phyloP scores from a whole-genome alignment of 2,888 invertebrate species.

The Leptinotarsa rubiginosa region DNA sequence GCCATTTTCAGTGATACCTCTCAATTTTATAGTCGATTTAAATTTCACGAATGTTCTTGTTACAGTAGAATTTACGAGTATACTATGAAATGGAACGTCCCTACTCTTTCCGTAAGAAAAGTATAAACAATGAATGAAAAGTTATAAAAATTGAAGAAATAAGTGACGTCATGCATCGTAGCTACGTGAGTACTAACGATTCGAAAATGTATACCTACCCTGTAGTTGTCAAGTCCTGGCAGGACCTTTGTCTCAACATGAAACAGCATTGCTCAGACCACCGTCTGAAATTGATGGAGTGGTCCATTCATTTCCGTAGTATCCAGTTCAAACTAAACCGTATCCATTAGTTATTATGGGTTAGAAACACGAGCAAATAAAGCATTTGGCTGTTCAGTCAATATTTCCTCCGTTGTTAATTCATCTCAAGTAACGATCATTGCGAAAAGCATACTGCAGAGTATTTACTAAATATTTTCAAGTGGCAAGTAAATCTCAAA shows the following conservation, averaged over 20 bases:
- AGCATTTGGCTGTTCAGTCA: conserved; percentile 11
- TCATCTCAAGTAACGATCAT: neutral
- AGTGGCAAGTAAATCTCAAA: no score
- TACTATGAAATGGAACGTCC: no score
- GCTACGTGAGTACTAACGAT: neutral
- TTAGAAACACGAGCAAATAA: conserved; percentile 35
- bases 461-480: neutral
- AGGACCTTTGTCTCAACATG: conserved; percentile 29
- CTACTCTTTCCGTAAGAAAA: no score
- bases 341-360: conserved; percentile 39
- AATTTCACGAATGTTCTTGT: no score
- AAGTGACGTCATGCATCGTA: no score
- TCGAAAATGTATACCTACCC: neutral
- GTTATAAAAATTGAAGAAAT: no score
- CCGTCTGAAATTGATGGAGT: conserved; percentile 45
- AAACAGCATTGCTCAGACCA: conserved; percentile 35
- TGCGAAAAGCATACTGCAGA: neutral
- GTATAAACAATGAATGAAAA: no score
- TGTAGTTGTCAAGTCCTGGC: conserved; percentile 27
- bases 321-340: conserved; percentile 35
- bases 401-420: neutral
- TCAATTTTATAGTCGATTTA: no score
- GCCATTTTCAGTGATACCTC: no score
- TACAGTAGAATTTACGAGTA: no score
- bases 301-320: conserved; percentile 45